A percentile compares a stretch with the other conserved stretches of the same genome.
Evolutionary conservation across 2,113 vertebrate species (phyloP).

Genomic region (Chrysochloris asiatica): DNA sequence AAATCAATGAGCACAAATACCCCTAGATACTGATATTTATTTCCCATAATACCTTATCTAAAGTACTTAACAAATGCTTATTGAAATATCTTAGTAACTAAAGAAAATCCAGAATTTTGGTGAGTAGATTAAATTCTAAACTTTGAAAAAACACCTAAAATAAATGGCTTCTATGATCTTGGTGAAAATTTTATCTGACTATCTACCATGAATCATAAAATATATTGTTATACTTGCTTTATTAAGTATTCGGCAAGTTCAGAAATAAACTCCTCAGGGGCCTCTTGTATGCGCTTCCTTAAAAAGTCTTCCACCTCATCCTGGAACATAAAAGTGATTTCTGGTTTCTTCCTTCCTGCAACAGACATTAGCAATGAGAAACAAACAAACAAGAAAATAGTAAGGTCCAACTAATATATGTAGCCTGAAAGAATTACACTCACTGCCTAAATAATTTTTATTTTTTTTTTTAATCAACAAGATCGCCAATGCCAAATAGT

Average conservation of each 20-base stretch:
- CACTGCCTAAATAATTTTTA: background rate
- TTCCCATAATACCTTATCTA: background rate
- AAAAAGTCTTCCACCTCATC: conserved; percentile 91
- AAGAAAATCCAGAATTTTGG: background rate
- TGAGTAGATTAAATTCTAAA: conserved; percentile 14
- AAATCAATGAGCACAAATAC: background rate
- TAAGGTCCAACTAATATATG: background rate
- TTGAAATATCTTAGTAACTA: background rate
- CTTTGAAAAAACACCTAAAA: background rate
- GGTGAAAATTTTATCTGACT: conserved; percentile 32
- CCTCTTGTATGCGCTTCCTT: conserved; percentile 89
- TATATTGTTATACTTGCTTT: conserved; percentile 81
- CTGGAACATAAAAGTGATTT: conserved; percentile 90
- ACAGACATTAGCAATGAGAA: background rate
- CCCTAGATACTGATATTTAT: background rate
- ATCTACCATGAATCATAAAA: conserved; percentile 44
- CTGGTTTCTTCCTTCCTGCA: conserved; percentile 89
- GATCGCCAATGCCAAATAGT: background rate
- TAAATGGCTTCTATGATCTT: conserved; percentile 12
- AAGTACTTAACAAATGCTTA: background rate
- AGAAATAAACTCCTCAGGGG: conserved; percentile 91
- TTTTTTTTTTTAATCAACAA: conserved; percentile 27
- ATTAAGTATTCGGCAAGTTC: conserved; percentile 92
- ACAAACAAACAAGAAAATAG: background rate
- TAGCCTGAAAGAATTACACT: background rate